Percentiles rank a stretch among this genome's conserved stretches.
Evolutionary conservation across 2,888 invertebrate species (phyloP).

Genomic region (Serripes groenlandicus): DNA sequence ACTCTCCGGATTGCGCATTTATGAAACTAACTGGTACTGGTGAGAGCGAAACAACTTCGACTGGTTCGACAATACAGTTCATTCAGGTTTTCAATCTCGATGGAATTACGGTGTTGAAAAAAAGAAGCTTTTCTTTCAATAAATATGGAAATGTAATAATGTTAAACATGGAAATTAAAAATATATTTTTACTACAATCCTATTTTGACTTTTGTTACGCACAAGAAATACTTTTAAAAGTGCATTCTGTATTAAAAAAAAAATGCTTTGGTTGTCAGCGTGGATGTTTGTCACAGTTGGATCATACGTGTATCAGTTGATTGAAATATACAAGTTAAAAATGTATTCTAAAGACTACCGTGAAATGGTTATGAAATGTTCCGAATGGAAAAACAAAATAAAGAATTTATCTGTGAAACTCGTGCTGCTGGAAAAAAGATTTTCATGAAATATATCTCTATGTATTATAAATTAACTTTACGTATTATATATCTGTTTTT

Average conservation of each 20-base stretch:
- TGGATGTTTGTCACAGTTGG: conserved; percentile 32
- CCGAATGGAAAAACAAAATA: conserved; percentile 43
- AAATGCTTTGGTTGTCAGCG: conserved; percentile 42
- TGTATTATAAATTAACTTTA: not conserved
- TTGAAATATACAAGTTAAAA: conserved; percentile 42
- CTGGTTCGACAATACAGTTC: not conserved
- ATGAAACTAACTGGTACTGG: conserved; percentile 30
- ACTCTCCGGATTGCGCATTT: conserved; percentile 39
- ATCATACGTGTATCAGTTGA: conserved; percentile 41
- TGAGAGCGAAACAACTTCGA: not conserved
- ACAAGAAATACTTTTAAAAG: conserved; percentile 26
- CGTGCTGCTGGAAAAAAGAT: conserved; percentile 29
- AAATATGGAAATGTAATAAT: not conserved
- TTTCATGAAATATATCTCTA: too few relatives aligned
- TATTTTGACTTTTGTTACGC: conserved; percentile 58
- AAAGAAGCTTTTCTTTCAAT: not conserved
- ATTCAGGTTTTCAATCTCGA: not conserved
- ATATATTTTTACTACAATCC: conserved; percentile 41
- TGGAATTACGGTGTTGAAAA: not conserved
- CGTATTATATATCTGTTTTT: not conserved
- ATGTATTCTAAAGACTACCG: conserved; percentile 42
- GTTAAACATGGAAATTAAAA: conserved; percentile 30
- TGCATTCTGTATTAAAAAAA: conserved; percentile 31
- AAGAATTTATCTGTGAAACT: conserved; percentile 34
- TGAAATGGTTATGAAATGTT: conserved; percentile 45